Evolutionary conservation across 53 echinoderm and acorn worm species (phyloP).

Genomic region (Astropecten irregularis): DNA sequence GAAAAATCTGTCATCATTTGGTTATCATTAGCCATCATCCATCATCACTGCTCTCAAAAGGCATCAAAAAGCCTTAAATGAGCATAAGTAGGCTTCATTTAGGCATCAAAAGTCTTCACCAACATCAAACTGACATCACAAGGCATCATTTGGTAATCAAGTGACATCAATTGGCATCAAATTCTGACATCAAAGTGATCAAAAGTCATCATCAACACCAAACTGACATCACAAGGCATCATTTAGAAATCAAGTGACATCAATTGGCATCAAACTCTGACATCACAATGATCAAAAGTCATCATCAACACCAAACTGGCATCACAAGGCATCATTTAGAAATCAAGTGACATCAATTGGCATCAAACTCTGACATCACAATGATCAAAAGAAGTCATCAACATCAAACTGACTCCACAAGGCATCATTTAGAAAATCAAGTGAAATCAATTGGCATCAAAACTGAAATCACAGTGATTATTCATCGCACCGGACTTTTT

Average conservation of each 20-base stretch:
- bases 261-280: neutral
- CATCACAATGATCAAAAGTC: neutral
- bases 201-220: neutral
- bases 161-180: neutral
- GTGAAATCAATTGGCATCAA: too few species aligned
- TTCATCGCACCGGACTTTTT: too few species aligned
- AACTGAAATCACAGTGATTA: too few species aligned
- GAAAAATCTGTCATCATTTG: neutral
- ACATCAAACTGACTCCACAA: neutral
- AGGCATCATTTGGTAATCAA: slow-evolving; percentile 16
- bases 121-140: neutral
- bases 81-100: neutral
- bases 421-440: too few species aligned
- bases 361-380: neutral
- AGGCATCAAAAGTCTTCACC: neutral
- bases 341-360: neutral
- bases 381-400: neutral
- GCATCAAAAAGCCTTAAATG: neutral
- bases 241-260: neutral
- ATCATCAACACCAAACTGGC: neutral
- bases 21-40: slow-evolving; percentile 1
- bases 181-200: too few species aligned
- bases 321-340: neutral
- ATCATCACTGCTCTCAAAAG: neutral
- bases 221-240: neutral